Base-by-base conservation (phyloP, 2,888 invertebrate species). In the Anodontia alba region DNA sequence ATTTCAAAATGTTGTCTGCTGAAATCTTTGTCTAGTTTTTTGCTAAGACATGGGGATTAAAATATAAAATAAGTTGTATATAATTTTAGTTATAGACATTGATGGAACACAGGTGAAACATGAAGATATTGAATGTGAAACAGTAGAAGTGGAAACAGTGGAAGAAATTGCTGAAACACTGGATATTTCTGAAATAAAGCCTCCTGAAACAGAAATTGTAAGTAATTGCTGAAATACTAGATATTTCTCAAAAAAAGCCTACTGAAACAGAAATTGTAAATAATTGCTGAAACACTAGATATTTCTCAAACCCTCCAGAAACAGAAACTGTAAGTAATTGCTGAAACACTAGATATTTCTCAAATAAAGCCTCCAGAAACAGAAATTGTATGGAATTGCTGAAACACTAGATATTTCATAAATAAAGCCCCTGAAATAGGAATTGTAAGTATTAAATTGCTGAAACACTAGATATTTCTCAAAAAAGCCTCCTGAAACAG, bases 61-160 rank as follows among this genome's bases (percentile, higher is more conserved):
- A n/a, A n/a, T n/a, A n/a, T n/a, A n/a, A n/a, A n/a, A n/a, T 8
- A 38, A 38, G 38, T 38, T 38, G 38, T 46, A 12, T 46, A 3
- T 26, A 2, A 1, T 54, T 54, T 26, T 76, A 85, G 82, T 78
- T 26, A 74, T 85, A 17, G 82, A 82, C 26, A 54, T 85, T 20
- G 85, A 82, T 51, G 54, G 42, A 1, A 68, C 23, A 15, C 67
- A 71, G 15, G 73, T 81, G 0, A 85, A 85, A 49, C 80, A 80
- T 23, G 85, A 85, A 36, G 78, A 81, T 26, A 72, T 85, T 8
- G 80, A 75, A 57, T 68, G 76, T 74, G 71, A 78, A 29, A 86
- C 83, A n/a, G 76, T 81, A 0, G 81, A 80, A 43, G 29, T 69
- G 1, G 84, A 81, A 74, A 80, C 80, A 29, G 71, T 82, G 5